phyloP scores from a whole-genome alignment of 2,888 invertebrate genomes.

The Lasioglossum leucozonium region DNA sequence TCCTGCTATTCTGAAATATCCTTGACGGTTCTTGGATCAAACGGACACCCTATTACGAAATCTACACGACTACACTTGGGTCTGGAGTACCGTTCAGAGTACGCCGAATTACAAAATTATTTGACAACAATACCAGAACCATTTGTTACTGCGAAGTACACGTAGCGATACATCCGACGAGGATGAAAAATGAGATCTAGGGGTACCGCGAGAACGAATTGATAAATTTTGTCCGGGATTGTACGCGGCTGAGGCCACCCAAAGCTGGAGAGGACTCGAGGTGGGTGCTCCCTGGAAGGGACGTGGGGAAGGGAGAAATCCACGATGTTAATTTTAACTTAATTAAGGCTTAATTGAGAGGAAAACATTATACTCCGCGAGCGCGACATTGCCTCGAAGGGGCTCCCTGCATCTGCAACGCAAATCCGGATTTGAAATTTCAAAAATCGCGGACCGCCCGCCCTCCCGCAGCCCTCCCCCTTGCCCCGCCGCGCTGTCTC shows the following conservation, averaged over 20 bases:
- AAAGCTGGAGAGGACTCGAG: conserved; percentile 80
- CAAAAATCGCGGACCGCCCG: conserved; percentile 81
- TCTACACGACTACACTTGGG: not conserved
- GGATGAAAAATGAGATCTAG: not conserved
- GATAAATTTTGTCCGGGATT: conserved; percentile 73
- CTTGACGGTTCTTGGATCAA: not conserved
- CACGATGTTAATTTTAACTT: conserved; percentile 85
- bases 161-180: too few species aligned
- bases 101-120: not conserved
- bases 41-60: not conserved
- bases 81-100: not conserved
- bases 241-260: conserved; percentile 83
- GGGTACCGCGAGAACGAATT: conserved; percentile 48
- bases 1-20: conserved; percentile 14
- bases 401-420: conserved; percentile 83
- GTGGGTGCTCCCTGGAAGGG: conserved; percentile 71
- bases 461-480: conserved; percentile 49
- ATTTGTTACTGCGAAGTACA: too few species aligned
- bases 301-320: conserved; percentile 79
- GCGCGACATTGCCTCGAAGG: conserved; percentile 80
- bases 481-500: not conserved
- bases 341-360: conserved; percentile 85
- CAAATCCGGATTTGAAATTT: conserved; percentile 85
- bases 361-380: conserved; percentile 84
- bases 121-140: too few species aligned